Percentiles rank a stretch among this genome's conserved stretches.
phyloP scores from a whole-genome alignment of 2,797 vertebrate species.

The Lagodon rhomboides region DNA sequence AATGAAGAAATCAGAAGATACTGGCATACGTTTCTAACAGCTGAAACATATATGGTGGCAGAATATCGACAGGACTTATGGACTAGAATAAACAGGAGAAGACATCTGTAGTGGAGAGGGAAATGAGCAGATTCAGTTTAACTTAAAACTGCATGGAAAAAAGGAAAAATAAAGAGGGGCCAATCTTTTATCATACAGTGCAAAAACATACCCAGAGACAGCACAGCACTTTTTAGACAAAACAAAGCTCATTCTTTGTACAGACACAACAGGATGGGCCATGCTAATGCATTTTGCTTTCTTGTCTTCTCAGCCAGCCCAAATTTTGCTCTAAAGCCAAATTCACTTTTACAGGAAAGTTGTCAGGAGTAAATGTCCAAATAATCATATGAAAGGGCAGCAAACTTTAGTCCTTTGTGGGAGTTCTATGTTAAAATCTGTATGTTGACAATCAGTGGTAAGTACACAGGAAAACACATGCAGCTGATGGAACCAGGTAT shows the following conservation, averaged over 20 bases:
- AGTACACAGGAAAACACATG: background rate
- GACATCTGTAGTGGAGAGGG: background rate
- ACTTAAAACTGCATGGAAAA: background rate
- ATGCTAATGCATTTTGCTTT: background rate
- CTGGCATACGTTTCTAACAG: background rate
- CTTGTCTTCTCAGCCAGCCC: background rate
- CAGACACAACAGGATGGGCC: slow-evolving; percentile 5
- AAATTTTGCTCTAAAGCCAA: background rate
- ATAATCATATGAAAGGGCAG: background rate
- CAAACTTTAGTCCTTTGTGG: background rate
- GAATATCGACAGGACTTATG: background rate
- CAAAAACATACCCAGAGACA: background rate
- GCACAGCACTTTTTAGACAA: background rate
- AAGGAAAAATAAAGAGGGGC: background rate
- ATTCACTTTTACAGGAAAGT: slow-evolving; percentile 9
- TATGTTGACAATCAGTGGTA: background rate
- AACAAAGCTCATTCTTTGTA: background rate
- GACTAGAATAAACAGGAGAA: background rate
- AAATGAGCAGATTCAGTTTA: background rate
- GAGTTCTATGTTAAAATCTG: background rate
- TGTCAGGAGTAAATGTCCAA: background rate
- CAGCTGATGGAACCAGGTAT: background rate
- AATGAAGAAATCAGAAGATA: background rate
- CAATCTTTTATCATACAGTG: background rate
- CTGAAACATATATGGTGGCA: background rate